Evolutionary conservation across 2,797 vertebrate genomes (phyloP), one percentile per base, ranked within the genome.

Genomic region (Ctenopoma kingsleyae): DNA sequence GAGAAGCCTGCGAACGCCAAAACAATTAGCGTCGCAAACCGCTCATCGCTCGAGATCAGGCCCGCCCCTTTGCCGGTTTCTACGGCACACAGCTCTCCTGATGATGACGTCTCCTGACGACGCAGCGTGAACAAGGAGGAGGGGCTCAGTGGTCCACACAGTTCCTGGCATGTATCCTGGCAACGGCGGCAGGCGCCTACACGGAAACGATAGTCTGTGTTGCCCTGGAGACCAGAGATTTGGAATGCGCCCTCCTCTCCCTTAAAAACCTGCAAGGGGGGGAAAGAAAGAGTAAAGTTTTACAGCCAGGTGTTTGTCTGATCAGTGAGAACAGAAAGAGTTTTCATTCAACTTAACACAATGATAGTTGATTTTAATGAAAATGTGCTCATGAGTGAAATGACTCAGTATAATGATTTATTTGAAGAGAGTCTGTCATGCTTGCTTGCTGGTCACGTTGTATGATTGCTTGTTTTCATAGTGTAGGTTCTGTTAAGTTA

Each of bases 131-230:
- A 97, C 81, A 96, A 94, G 35, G 90, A 94, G 25, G 98, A 97
- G 57, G 97, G 96, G 92, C 98, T 99, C 88, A 97, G 96, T 38
- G 97, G 95, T 22, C 98, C 97, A 36, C 94, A 96, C 65, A 99
- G 95, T 91, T 99, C 98, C 94, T 98, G 97, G 82, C 95, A 94
- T n/a, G 95, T 94, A 82, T 97, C 97, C 89, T 92, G 86, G 91
- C 98, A 99, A 63, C 96, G 96, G 49, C 98, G 97, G 87, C 97
- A 98, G 38, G 95, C 96, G 23, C 96, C 97, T 65, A 99, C 97
- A 0, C 98, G 97, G 91, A 98, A 96, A 47, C 98, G 95, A 91
- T 99, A 99, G 93, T 99, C 98, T 20, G 94, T 96, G 95, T 97
- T 98, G 89, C 88, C 89, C 92, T 99, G 98, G 81, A 99, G 96